Percentiles rank a stretch among this genome's conserved stretches.
These are phyloP conservation scores for Notolepis coatsorum DNA, from an alignment of 2,797 vertebrate genomes.

Conservation along the genomic window DNA sequence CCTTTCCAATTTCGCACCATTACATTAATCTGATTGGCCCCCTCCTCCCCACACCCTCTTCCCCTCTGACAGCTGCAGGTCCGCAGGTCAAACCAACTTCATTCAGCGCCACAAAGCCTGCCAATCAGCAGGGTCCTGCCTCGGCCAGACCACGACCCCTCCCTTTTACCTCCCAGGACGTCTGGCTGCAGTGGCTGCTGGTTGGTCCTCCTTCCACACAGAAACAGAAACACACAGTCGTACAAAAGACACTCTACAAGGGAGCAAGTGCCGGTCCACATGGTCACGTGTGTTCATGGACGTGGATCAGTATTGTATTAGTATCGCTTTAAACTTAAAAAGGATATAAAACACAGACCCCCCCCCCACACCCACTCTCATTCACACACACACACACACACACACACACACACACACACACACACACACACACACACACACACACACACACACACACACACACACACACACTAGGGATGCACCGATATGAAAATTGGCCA, in stretches of 20 bases:
- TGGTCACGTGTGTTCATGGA: not conserved
- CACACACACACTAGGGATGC: too few relatives aligned
- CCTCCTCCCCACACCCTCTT: not conserved
- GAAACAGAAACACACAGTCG: not conserved
- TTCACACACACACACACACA: not conserved
- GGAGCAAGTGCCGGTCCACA: not conserved
- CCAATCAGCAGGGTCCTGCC: slow-evolving; percentile 11
- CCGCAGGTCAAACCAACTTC: slow-evolving; percentile 38
- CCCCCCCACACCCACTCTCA: not conserved
- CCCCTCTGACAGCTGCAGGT: slow-evolving; percentile 39
- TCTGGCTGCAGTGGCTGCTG: not conserved
- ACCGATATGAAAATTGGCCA: too few relatives aligned
- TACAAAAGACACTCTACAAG: not conserved
- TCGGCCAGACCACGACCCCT: slow-evolving; percentile 6
- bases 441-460: too few relatives aligned
- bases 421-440: slow-evolving; percentile 9
- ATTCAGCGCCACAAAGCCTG: slow-evolving; percentile 37
- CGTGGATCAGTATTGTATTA: not conserved
- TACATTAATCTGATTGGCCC: slow-evolving; percentile 39
- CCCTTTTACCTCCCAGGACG: slow-evolving; percentile 8
- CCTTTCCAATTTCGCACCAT: slow-evolving; percentile 33
- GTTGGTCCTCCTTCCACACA: not conserved
- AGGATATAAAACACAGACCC: too few relatives aligned
- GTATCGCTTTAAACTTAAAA: not conserved
- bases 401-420: slow-evolving; percentile 4